phyloP scores from a whole-genome alignment of 2,113 vertebrate species.

The Syngnathus floridae region DNA sequence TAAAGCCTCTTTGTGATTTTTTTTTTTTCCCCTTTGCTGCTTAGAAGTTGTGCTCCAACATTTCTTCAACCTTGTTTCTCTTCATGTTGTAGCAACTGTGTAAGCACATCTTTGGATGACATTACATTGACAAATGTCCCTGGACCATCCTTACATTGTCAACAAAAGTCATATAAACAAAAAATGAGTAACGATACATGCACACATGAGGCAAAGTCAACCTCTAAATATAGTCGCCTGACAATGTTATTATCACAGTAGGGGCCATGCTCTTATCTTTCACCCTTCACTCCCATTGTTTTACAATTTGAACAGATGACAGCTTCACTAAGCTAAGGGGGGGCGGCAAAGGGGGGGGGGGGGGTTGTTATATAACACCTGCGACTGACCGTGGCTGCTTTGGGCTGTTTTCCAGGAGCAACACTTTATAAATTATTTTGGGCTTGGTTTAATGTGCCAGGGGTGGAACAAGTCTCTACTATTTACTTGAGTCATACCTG shows the following conservation, averaged over 20 bases:
- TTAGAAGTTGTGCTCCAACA: not conserved
- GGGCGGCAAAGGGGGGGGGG: not conserved
- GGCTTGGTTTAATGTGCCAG: conserved; percentile 15
- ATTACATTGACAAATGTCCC: not conserved
- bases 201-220: conserved; percentile 32
- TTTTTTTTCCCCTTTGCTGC: not conserved
- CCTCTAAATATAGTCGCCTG: conserved; percentile 53
- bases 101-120: not conserved
- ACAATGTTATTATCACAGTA: conserved; percentile 59
- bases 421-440: conserved; percentile 42
- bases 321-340: conserved; percentile 36
- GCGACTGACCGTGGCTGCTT: conserved; percentile 11
- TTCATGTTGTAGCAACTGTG: not conserved
- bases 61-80: too few relatives aligned
- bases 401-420: conserved; percentile 19
- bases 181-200: not conserved
- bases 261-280: conserved; percentile 49
- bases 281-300: conserved; percentile 63
- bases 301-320: conserved; percentile 51
- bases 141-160: not conserved
- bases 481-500: conserved; percentile 3
- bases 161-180: not conserved
- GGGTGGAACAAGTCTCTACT: conserved; percentile 2
- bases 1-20: conserved; percentile 4
- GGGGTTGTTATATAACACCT: conserved; percentile 48